Evolutionary conservation across 2,797 vertebrate species (phyloP), one percentile per base, ranked within the genome.

Genomic region (Iguana delicatissima): DNA sequence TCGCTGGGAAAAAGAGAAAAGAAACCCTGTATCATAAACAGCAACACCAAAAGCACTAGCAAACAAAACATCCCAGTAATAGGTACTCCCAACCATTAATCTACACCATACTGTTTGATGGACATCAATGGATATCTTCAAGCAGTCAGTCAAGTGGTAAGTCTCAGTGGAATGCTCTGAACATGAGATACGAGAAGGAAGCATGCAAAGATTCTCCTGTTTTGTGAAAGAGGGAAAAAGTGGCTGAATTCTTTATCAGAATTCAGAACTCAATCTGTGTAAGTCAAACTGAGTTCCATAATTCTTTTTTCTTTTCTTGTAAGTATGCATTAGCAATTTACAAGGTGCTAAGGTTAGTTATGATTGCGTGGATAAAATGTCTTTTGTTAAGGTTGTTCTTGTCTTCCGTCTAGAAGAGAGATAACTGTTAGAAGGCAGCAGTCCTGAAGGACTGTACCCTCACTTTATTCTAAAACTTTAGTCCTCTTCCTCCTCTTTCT

Each of bases 31-130:
- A 80, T 73, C 84, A 62, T 64, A 87, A 90, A 90, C 20, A 87
- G 85, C 55, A 86, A 64, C 80, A 67, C 38, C 57, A 35, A 87
- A 86, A 38, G 52, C 64, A 38, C 85, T 35, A 85, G 38, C 77
- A 87, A 72, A 90, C 69, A 62, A 90, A 83, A 83, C 59, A 83
- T 77, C 69, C n/a, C 29, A 64, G 38, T 82, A 80, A 62, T 38
- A 64, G 79, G 32, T 26, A 38, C 85, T 3, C 32, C 52, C 42
- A 59, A 50, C 38, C 57, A 87, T 76, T 87, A 52, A 90, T 83
- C 69, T 55, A 42, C 26, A 76, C 24, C 85, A 69, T 77, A 90
- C 80, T 55, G 57, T 87, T 72, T 90, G 32, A 0, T 76, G 2
- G 79, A 91, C 69, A 82, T 81, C n/a, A 83, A 9, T 50, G 88